Evolutionary conservation across 1,140 invertebrate genomes (phyloP), one percentile per base, ranked within the genome.

Genomic region (Anastatus disparis): DNA sequence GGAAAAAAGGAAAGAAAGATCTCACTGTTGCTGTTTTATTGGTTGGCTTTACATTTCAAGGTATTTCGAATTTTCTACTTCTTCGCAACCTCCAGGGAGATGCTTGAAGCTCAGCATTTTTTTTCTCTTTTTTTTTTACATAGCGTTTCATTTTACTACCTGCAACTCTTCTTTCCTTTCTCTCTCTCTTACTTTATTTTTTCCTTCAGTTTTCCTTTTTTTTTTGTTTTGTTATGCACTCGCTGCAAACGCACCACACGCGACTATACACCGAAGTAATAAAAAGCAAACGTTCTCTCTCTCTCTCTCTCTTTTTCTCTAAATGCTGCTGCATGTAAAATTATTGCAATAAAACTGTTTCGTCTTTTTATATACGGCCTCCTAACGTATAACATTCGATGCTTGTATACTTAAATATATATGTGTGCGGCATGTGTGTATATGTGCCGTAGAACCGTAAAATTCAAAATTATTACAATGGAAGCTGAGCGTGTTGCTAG

Each of bases 41-140:
- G 65, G 20, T 15, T 17, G 55, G 42, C 55, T 56, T 56, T 66
- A 66, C 64, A 66, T 66, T 66, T 42, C 56, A 24, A 59, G 56
- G 20, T 26, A 42, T 40, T 42, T 56, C 53, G 52, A 66, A 56
- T 56, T 66, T 66, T 44, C 63, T 50, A 35, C 42, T n/a, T 2
- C 29, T 66, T 56, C 48, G 65, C 42, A 40, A 40, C n/a, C n/a
- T n/a, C n/a, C n/a, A n/a, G n/a, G n/a, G n/a, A n/a, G n/a, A n/a
- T n/a, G n/a, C n/a, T n/a, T 17, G 27, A 31, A 15, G n/a, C 53
- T 56, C 29, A 31, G 29, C 27, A 17, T 27, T 56, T 35, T 56
- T 35, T 35, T 20, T 13, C 13, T 27, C 74, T 72, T 26, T 35
- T 24, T 52, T n/a, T 52, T 24, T 52, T n/a, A n/a, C n/a, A n/a